Evolutionary conservation across 1,140 invertebrate genomes (phyloP).

Genomic region (Antheraea mylitta): DNA sequence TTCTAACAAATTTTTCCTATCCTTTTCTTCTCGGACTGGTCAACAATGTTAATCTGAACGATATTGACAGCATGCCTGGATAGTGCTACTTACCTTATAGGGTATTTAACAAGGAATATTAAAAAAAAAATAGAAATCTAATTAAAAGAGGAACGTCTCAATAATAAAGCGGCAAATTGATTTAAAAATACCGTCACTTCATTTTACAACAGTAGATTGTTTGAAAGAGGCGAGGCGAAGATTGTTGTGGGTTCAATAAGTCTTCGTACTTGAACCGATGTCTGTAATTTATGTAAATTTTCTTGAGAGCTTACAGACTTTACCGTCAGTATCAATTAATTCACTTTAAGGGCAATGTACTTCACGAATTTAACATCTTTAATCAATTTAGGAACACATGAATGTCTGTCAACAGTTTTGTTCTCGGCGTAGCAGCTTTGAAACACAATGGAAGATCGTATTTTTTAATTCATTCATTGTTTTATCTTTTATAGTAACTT

Average conservation of each 20-base stretch:
- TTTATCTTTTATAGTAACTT: too few species aligned
- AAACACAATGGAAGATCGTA: too few species aligned
- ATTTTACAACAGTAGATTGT: not conserved
- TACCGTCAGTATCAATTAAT: not conserved
- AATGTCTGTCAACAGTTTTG: not conserved
- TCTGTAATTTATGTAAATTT: conserved; percentile 1
- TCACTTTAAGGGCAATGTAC: not conserved
- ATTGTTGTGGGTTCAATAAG: not conserved
- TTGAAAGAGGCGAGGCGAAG: not conserved
- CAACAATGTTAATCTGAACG: too few species aligned
- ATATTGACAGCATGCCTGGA: too few species aligned
- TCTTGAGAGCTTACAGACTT: not conserved
- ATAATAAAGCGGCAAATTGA: not conserved
- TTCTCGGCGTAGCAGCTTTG: too few species aligned
- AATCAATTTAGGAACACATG: not conserved
- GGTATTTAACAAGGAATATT: not conserved
- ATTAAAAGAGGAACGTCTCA: not conserved
- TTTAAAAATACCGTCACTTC: not conserved
- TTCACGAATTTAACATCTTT: not conserved
- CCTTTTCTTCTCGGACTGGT: too few species aligned
- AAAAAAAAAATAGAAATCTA: not conserved
- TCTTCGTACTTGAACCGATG: not conserved
- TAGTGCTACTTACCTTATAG: too few species aligned
- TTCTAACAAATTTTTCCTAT: too few species aligned
- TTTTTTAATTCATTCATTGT: too few species aligned